Evolutionary conservation across 2,888 invertebrate genomes (phyloP).

Genomic region (Alsophila aescularia): DNA sequence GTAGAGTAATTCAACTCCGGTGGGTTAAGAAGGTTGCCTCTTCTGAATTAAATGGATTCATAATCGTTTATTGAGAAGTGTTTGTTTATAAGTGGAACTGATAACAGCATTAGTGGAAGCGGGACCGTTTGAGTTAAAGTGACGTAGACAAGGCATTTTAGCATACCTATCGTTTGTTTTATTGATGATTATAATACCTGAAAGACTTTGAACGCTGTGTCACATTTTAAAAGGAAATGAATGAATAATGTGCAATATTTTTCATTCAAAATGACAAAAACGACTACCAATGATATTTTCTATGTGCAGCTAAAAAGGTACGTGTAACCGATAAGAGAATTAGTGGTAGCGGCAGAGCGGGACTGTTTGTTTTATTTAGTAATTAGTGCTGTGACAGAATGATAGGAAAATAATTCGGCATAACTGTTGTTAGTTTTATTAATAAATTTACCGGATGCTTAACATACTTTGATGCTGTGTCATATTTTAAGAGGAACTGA

Average conservation of each 20-base stretch:
- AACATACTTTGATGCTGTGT: no score
- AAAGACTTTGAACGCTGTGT: constrained; percentile 1
- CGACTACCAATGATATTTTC: no score
- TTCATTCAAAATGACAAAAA: neutral
- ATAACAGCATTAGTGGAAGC: constrained; percentile 17
- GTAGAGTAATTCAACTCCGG: constrained; percentile 28
- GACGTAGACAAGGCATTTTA: neutral
- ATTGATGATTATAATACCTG: neutral
- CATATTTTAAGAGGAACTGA: no score
- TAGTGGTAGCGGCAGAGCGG: no score
- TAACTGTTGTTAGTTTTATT: no score
- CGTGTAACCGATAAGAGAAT: no score
- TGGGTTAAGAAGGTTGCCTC: constrained; percentile 24
- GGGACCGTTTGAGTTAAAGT: constrained; percentile 11
- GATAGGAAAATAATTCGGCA: no score
- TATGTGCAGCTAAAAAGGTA: no score
- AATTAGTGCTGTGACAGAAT: no score
- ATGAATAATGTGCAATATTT: neutral
- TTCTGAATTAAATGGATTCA: constrained; percentile 33
- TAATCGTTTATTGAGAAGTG: constrained; percentile 29
- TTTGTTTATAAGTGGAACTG: constrained; percentile 30
- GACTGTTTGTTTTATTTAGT: no score
- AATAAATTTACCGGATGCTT: no score
- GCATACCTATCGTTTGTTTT: neutral
- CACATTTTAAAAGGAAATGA: neutral